Base-by-base conservation (phyloP, 2,113 vertebrate species). In the Willisornis vidua region DNA sequence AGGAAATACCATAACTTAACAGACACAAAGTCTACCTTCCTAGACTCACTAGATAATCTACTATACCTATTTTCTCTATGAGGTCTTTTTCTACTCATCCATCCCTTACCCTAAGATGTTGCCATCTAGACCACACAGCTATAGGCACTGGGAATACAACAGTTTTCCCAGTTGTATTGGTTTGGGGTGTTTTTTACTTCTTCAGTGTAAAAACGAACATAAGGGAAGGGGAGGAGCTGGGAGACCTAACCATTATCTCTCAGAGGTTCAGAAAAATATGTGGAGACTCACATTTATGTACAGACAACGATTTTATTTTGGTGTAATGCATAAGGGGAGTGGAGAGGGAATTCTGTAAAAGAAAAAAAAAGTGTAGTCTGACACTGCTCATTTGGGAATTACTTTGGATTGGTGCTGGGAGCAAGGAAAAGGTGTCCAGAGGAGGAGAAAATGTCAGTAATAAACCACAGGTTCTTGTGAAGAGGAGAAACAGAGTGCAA, bases 331-430 rank as follows among this genome's bases (percentile, higher is more conserved):
- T 65, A 43, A 79, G 9, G 15, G 33, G 31, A 85, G 8, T 33
- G 29, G 33, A 66, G 28, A 61, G 10, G 46, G 37, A 86, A 65
- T 85, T 92, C 45, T 61, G 7, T 26, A 54, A 58, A 63, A 83
- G 18, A 89, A 94, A 85, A 57, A 89, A 88, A 88, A 25, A 19
- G 61, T 55, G 35, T 17, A 2, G 70, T 94, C 49, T 71, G 79
- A 94, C 76, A 39, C 46, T 87, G 24, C 72, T 91, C 91, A 45
- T 67, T 68, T 90, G 70, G 39, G 55, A 95, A 80, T 85, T 94
- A 66, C 78, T 95, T 89, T 80, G 57, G 14, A 24, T 41, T 94
- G 81, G 85, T 95, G 52, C 79, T 94, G 48, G 68, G 82, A 95
- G 46, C 0, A 4, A 54, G 10, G 46, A 43, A 94, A 65, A 71